Conservation (phyloP, 2,113 vertebrate species). For the Saimiri boliviensis region DNA sequence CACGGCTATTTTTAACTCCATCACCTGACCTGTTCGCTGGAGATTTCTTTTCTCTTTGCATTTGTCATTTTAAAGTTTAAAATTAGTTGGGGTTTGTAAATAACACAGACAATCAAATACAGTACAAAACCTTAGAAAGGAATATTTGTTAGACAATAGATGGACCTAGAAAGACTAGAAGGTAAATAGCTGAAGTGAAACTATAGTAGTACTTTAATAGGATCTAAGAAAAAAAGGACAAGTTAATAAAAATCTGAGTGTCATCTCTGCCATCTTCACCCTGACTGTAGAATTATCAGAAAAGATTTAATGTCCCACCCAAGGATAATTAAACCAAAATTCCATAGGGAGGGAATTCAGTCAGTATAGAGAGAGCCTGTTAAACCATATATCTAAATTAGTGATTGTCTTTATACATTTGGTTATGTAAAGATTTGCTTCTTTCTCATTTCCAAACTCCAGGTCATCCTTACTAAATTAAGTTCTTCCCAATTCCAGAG, state of each 20-base stretch:
- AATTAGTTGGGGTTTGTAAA: constrained; percentile 26
- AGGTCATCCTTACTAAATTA: background rate
- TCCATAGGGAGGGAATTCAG: background rate
- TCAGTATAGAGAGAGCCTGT: background rate
- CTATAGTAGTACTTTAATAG: background rate
- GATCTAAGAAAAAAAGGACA: background rate
- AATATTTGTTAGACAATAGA: background rate
- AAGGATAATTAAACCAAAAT: background rate
- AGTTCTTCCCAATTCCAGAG: background rate
- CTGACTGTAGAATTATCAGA: background rate
- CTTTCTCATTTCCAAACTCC: background rate
- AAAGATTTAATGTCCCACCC: background rate
- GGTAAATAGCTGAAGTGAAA: background rate
- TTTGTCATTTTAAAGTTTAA: constrained; percentile 51
- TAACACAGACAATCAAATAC: constrained; percentile 4
- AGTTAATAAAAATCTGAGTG: background rate
- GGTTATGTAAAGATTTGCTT: background rate
- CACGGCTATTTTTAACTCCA: background rate
- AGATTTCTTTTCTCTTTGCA: constrained; percentile 37
- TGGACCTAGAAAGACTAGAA: background rate
- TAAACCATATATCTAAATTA: background rate
- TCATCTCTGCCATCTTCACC: background rate
- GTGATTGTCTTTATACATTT: background rate
- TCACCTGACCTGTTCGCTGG: constrained; percentile 4
- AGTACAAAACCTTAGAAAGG: background rate